Conservation (phyloP, 2,888 invertebrate genomes). For the Bimastos eiseni region DNA sequence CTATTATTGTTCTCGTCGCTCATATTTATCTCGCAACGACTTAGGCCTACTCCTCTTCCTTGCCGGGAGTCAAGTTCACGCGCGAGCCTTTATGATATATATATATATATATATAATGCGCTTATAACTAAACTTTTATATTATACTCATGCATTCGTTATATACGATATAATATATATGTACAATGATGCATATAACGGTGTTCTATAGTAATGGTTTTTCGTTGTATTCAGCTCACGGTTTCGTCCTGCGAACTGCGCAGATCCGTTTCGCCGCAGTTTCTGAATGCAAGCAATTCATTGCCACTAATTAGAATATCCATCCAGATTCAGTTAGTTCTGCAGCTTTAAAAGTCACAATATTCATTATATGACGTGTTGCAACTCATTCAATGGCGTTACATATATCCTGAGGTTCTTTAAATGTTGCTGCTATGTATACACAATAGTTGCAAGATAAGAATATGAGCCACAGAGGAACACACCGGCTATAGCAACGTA, state of each 20-base stretch:
- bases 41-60: too few species aligned
- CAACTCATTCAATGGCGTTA: too few species aligned
- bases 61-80: background rate
- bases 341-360: background rate
- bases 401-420: too few species aligned
- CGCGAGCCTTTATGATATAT: background rate
- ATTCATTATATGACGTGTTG: too few species aligned
- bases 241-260: background rate
- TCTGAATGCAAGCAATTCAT: too few species aligned
- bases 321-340: background rate
- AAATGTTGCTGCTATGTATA: background rate
- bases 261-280: background rate
- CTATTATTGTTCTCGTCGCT: background rate
- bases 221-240: background rate
- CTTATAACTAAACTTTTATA: background rate
- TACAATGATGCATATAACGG: background rate
- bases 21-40: background rate
- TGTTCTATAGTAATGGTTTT: background rate
- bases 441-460: background rate
- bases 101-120: background rate
- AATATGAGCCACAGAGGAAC: too few species aligned
- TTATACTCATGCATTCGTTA: background rate
- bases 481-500: background rate
- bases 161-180: background rate
- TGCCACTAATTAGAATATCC: too few species aligned